phyloP scores from a whole-genome alignment of 2,797 vertebrate genomes.

The Bradypodion ventrale region DNA sequence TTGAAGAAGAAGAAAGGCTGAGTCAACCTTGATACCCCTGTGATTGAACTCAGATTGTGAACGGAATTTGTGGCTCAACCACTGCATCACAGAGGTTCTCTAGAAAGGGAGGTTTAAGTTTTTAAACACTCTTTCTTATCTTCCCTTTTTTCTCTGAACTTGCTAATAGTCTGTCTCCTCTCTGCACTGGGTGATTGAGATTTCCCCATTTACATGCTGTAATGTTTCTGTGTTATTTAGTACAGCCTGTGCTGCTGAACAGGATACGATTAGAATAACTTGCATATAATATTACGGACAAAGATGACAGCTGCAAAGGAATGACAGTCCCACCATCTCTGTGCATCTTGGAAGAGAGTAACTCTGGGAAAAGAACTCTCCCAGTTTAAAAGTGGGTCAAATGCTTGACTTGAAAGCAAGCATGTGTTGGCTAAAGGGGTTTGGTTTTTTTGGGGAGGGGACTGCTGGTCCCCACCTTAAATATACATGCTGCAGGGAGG shows the following conservation, averaged over 20 bases:
- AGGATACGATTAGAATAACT: slow-evolving; percentile 48
- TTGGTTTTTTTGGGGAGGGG: accelerated
- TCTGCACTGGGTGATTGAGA: accelerated
- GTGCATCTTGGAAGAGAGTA: accelerated
- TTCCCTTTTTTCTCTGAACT: not conserved
- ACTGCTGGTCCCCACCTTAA: accelerated
- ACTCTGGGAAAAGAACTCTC: not conserved
- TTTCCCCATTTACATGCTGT: not conserved
- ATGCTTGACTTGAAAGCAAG: not conserved
- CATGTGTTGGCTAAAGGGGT: accelerated
- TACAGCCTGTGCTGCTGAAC: slow-evolving; percentile 28
- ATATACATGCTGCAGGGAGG: not conserved
- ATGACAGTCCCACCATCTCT: accelerated
- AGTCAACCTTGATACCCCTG: too few species aligned
- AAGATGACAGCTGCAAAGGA: slow-evolving; percentile 40
- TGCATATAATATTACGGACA: slow-evolving; percentile 45
- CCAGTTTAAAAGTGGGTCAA: slow-evolving; percentile 42
- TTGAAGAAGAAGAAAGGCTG: too few species aligned
- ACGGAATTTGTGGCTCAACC: too few species aligned
- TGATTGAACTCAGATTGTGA: too few species aligned
- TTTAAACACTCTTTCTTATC: not conserved
- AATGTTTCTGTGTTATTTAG: not conserved
- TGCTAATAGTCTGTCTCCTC: not conserved
- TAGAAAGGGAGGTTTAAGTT: not conserved
- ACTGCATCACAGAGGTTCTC: too few species aligned